Conservation (phyloP, 35 echinoderm and acorn worm genomes). For the Diadema setosum region DNA sequence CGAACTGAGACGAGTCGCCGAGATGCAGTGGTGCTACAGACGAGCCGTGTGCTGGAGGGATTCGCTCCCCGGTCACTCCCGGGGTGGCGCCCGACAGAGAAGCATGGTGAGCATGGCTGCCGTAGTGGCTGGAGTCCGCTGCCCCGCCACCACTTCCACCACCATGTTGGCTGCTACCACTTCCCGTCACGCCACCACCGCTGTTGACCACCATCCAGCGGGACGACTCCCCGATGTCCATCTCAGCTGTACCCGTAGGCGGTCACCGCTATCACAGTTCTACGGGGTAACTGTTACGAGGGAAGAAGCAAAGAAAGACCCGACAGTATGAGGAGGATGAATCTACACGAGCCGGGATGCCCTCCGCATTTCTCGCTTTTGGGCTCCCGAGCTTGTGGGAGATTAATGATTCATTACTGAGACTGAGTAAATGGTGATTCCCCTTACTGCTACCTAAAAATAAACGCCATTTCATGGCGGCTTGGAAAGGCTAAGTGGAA, state of each 20-base stretch:
- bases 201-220: constrained; percentile 20
- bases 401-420: too few relatives aligned
- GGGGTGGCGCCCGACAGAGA: not conserved
- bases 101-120: not conserved
- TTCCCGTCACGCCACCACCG: not conserved
- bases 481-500: not conserved
- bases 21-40: not conserved
- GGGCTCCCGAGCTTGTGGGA: too few relatives aligned
- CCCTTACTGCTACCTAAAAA: not conserved
- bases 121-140: not conserved
- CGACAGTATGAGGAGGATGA: too few relatives aligned
- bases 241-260: not conserved
- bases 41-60: not conserved
- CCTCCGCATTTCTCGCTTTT: too few relatives aligned
- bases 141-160: not conserved
- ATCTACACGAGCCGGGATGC: too few relatives aligned
- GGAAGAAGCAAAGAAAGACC: too few relatives aligned
- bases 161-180: not conserved
- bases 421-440: too few relatives aligned
- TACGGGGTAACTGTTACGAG: too few relatives aligned
- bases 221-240: not conserved
- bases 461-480: not conserved
- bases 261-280: not conserved
- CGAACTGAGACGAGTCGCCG: not conserved
- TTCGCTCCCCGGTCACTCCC: not conserved